These are phyloP conservation scores for Halcyon senegalensis DNA, from an alignment of 2,113 vertebrate genomes.

Conservation along the genomic window DNA sequence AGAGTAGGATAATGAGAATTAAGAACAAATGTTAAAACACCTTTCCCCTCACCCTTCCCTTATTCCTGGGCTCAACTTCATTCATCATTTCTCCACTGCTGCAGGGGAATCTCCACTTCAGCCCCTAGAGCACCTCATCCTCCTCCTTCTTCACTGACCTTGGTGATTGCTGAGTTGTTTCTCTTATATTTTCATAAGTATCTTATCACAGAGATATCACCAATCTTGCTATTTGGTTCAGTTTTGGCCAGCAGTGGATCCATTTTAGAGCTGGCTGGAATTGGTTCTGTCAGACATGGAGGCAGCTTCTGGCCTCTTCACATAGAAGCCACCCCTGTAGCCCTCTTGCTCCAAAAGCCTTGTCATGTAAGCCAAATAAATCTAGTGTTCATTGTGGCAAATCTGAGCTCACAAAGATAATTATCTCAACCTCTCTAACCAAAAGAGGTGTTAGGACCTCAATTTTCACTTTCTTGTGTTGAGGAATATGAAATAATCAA, in stretches of 20 bases:
- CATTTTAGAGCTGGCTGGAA: background rate
- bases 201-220: fast-evolving
- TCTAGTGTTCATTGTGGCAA: background rate
- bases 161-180: background rate
- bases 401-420: background rate
- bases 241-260: background rate
- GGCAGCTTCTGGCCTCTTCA: background rate
- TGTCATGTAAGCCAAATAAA: background rate
- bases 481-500: background rate
- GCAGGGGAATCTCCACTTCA: too few relatives aligned
- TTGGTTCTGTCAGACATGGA: fast-evolving
- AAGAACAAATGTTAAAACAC: too few relatives aligned
- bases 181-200: background rate
- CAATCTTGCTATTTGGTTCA: fast-evolving
- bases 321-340: background rate
- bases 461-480: background rate
- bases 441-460: background rate
- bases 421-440: background rate
- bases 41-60: too few relatives aligned
- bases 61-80: too few relatives aligned
- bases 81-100: too few relatives aligned
- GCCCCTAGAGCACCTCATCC: too few relatives aligned
- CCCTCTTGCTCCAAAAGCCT: background rate
- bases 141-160: too few relatives aligned
- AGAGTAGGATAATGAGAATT: background rate